These are phyloP conservation scores for Euglossa dilemma DNA, from an alignment of 1,140 invertebrate species.

Conservation along the genomic window DNA sequence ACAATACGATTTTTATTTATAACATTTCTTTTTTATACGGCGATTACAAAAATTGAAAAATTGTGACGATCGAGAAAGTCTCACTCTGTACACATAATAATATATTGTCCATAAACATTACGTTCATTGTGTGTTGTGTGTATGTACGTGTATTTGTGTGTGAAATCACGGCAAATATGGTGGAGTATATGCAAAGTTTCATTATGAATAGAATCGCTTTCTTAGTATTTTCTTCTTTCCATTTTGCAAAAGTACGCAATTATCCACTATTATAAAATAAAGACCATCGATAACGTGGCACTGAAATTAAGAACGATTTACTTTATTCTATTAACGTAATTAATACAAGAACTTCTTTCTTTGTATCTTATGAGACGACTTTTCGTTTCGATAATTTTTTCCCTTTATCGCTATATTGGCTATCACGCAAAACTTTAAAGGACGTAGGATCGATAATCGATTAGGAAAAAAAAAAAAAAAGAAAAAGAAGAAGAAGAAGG, in stretches of 20 bases:
- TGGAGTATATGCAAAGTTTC: conserved; percentile 26
- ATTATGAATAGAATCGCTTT: conserved; percentile 8
- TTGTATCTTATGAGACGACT: background rate
- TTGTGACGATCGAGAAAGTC: conserved; percentile 34
- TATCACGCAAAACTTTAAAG: conserved; percentile 32
- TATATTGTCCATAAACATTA: conserved; percentile 42
- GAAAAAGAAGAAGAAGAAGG: conserved; percentile 24
- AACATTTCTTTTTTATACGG: conserved; percentile 34
- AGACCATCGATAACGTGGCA: conserved; percentile 41
- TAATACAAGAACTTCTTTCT: conserved; percentile 34
- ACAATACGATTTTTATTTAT: conserved; percentile 55
- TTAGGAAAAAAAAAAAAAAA: conserved; percentile 25
- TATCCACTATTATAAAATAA: conserved; percentile 27
- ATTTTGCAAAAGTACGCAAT: background rate
- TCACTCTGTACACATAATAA: conserved; percentile 39
- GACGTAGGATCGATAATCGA: conserved; percentile 34
- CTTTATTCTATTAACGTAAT: conserved; percentile 47
- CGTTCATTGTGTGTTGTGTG: conserved; percentile 1
- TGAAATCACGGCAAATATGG: conserved; percentile 22
- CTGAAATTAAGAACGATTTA: conserved; percentile 47
- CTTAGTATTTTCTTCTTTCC: background rate
- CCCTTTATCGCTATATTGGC: conserved; percentile 33
- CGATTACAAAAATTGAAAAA: conserved; percentile 54
- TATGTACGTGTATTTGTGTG: conserved; percentile 1
- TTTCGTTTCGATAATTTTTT: background rate